Conservation (phyloP, 2,888 invertebrate species). For the Petrolisthes cinctipes region DNA sequence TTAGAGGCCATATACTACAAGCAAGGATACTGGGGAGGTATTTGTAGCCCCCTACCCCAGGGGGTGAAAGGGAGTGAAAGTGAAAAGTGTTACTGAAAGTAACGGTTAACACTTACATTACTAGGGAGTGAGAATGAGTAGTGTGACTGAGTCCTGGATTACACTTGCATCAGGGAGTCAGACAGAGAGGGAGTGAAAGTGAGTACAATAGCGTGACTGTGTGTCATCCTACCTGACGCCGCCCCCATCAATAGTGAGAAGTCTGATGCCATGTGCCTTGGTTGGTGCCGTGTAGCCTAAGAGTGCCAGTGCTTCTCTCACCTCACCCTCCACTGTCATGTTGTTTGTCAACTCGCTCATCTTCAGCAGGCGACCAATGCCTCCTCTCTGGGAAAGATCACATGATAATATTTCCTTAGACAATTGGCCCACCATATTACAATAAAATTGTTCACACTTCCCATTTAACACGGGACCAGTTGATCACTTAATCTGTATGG, state of each 20-base stretch:
- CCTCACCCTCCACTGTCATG: constrained; percentile 69
- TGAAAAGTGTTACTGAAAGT: too few species aligned
- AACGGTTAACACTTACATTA: too few species aligned
- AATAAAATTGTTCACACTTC: too few species aligned
- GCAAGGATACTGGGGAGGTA: too few species aligned
- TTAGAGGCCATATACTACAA: too few species aligned
- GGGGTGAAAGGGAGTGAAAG: too few species aligned
- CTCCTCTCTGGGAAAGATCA: constrained; percentile 75
- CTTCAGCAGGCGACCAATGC: constrained; percentile 76
- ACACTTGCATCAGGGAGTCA: not conserved
- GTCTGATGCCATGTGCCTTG: constrained; percentile 80
- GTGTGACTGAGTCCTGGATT: not conserved
- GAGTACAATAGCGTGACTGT: not conserved
- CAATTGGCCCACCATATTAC: too few species aligned
- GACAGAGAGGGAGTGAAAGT: not conserved
- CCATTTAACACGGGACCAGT: too few species aligned
- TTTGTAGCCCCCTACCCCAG: too few species aligned
- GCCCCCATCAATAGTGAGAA: constrained; percentile 90
- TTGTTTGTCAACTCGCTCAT: constrained; percentile 68
- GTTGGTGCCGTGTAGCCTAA: constrained; percentile 80
- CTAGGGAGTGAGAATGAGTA: not conserved
- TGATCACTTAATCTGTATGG: too few species aligned
- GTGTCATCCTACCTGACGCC: constrained; percentile 76
- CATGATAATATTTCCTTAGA: too few species aligned
- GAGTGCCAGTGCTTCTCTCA: constrained; percentile 77